These are phyloP conservation scores for Cephalopterus ornatus DNA, from an alignment of 2,113 vertebrate species.

Conservation along the genomic window DNA sequence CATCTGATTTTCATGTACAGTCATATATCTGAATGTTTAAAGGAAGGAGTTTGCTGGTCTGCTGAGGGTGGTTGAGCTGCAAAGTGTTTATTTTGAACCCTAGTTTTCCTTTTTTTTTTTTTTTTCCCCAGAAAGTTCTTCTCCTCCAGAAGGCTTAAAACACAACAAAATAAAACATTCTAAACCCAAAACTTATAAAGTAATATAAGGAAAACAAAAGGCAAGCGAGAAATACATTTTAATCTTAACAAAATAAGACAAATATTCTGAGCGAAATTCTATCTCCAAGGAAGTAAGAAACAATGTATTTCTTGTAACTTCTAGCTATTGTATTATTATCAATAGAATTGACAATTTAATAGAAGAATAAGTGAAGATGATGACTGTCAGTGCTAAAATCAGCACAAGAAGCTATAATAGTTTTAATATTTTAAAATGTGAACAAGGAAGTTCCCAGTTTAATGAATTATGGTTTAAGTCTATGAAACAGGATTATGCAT, in stretches of 20 bases:
- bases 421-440: neutral
- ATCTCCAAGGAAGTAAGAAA: neutral
- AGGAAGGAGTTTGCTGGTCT: neutral
- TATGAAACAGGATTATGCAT: neutral
- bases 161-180: neutral
- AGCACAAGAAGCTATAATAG: neutral
- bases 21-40: neutral
- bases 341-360: neutral
- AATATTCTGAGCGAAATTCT: neutral
- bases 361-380: neutral
- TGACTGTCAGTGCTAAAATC: neutral
- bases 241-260: neutral
- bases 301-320: neutral
- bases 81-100: constrained; percentile 7
- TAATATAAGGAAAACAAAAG: neutral
- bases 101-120: neutral
- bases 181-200: neutral
- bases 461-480: neutral
- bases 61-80: neutral
- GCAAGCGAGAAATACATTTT: neutral
- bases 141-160: neutral
- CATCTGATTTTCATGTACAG: constrained; percentile 54
- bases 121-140: neutral
- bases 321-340: neutral
- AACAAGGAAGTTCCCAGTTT: neutral